Percentiles rank a stretch among this genome's conserved stretches.
These are phyloP conservation scores for Lymantria dispar DNA, from an alignment of 2,888 invertebrate genomes.

Conservation along the genomic window DNA sequence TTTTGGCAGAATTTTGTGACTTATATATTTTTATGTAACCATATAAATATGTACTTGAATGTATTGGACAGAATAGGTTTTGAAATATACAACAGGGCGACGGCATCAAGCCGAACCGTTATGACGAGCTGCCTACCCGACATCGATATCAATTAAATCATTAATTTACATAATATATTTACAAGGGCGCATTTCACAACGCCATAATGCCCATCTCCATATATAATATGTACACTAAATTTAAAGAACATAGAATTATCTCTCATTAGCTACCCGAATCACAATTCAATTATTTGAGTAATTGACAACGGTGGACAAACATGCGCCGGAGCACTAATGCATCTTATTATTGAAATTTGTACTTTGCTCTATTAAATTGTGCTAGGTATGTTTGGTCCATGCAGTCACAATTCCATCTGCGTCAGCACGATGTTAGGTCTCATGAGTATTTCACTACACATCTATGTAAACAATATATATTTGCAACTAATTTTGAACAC, in stretches of 20 bases:
- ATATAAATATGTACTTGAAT: constrained; percentile 72
- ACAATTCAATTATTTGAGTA: constrained; percentile 81
- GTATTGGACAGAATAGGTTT: constrained; percentile 77
- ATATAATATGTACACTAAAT: constrained; percentile 80
- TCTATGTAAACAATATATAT: background rate
- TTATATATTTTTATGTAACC: constrained; percentile 69
- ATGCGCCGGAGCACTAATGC: constrained; percentile 77
- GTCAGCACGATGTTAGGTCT: constrained; percentile 26
- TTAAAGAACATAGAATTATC: constrained; percentile 80
- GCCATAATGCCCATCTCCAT: constrained; percentile 80
- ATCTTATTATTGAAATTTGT: constrained; percentile 79
- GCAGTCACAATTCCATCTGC: constrained; percentile 56
- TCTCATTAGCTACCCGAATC: constrained; percentile 83
- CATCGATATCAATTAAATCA: constrained; percentile 70
- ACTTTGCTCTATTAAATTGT: constrained; percentile 75
- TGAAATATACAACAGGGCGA: constrained; percentile 52
- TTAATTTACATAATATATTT: constrained; percentile 79
- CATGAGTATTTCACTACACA: constrained; percentile 1
- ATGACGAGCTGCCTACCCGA: constrained; percentile 40
- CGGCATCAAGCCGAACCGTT: constrained; percentile 34
- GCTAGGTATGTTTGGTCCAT: constrained; percentile 79
- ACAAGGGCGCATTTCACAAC: constrained; percentile 69
- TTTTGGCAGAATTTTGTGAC: constrained; percentile 79
- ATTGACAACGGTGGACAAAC: constrained; percentile 82
- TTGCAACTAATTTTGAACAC: too few relatives aligned